Percentiles rank a stretch among this genome's conserved stretches.
phyloP scores from a whole-genome alignment of 1,140 invertebrate genomes.

The Ruditapes philippinarum region DNA sequence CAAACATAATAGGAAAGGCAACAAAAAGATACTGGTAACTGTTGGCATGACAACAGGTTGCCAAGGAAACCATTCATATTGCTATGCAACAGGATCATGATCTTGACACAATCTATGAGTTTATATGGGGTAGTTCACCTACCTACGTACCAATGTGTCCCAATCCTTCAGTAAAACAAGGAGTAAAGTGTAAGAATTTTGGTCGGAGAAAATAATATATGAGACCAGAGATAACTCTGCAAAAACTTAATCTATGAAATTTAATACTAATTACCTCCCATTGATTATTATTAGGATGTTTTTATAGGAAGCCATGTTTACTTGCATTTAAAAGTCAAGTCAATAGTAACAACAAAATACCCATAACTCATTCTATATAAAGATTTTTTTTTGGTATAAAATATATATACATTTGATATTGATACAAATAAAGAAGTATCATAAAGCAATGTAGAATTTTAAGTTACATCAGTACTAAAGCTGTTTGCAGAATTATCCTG shows the following conservation, averaged over 20 bases:
- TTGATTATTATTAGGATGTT: not conserved
- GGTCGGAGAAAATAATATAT: slow-evolving; percentile 40
- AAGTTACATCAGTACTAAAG: too few relatives aligned
- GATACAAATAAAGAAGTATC: too few relatives aligned
- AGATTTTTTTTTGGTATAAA: too few relatives aligned
- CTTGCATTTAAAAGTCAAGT: too few relatives aligned
- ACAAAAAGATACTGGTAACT: slow-evolving; percentile 64
- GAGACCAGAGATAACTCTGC: slow-evolving; percentile 49
- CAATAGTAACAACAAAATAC: too few relatives aligned
- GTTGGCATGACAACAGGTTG: slow-evolving; percentile 66
- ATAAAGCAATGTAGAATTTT: too few relatives aligned
- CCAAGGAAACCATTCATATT: slow-evolving; percentile 67
- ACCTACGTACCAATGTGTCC: slow-evolving; percentile 70
- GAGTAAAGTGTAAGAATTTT: slow-evolving; percentile 64
- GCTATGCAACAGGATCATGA: slow-evolving; percentile 63
- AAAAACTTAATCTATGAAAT: not conserved
- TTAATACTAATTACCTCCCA: not conserved
- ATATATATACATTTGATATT: too few relatives aligned
- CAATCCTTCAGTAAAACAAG: slow-evolving; percentile 71
- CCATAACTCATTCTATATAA: too few relatives aligned
- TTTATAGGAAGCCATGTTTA: too few relatives aligned
- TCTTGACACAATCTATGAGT: slow-evolving; percentile 68
- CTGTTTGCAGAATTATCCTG: slow-evolving; percentile 26
- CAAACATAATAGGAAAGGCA: slow-evolving; percentile 54
- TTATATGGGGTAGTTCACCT: slow-evolving; percentile 70